Evolutionary conservation across 1,140 invertebrate species (phyloP).

Genomic region (Amyelois transitella): DNA sequence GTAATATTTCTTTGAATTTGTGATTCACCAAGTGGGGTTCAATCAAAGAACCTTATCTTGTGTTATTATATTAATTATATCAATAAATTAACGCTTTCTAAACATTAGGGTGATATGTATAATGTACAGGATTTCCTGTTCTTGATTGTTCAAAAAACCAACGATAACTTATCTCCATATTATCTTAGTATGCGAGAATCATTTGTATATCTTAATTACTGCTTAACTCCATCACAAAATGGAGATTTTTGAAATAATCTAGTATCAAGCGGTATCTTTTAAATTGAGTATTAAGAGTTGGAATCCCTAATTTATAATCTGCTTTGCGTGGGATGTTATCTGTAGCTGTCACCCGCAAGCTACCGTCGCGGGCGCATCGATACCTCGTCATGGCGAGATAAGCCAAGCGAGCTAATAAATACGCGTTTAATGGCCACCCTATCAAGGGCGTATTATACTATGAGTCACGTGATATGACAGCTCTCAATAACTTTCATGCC

Average conservation of each 20-base stretch:
- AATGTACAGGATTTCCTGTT: too few relatives aligned
- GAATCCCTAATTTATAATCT: not conserved
- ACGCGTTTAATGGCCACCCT: constrained; percentile 15
- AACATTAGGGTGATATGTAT: too few relatives aligned
- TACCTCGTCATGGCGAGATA: constrained; percentile 22
- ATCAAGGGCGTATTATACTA: not conserved
- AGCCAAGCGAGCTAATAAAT: constrained; percentile 20
- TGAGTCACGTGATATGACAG: not conserved
- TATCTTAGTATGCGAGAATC: not conserved
- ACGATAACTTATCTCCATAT: not conserved
- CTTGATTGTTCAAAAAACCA: too few relatives aligned
- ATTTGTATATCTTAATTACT: not conserved
- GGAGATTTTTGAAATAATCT: not conserved
- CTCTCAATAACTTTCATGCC: too few relatives aligned
- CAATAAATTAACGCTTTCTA: too few relatives aligned
- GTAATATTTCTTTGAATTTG: too few relatives aligned
- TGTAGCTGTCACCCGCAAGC: constrained; percentile 17
- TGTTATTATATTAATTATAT: too few relatives aligned
- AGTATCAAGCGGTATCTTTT: not conserved
- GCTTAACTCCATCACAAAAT: not conserved
- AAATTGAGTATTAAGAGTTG: not conserved
- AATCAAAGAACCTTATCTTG: too few relatives aligned
- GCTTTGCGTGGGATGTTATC: constrained; percentile 20
- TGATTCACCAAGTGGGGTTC: too few relatives aligned
- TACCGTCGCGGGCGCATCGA: constrained; percentile 12